Evolutionary conservation across 2,888 invertebrate genomes (phyloP), one percentile per base, ranked within the genome.

Genomic region (Eutolmus rufibarbis): DNA sequence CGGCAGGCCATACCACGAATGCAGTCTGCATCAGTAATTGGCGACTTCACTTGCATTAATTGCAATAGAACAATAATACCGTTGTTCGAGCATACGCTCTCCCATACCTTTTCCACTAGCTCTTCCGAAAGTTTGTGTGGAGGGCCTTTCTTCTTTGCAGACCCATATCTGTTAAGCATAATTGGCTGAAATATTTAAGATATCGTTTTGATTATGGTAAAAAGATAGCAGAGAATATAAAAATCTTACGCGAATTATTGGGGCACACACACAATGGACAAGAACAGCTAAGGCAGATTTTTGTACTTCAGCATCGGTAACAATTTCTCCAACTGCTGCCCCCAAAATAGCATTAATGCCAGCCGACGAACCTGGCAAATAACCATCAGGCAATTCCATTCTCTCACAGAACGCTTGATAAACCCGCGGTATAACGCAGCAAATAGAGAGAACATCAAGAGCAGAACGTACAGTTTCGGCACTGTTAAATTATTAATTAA

Each of bases 11-110:
- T 94, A 4, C 98, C 97, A 82, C 99, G 95, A 90, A 99, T 96
- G 57, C 96, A 95, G 93, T 99, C 99, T 19, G 99, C 99, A 93
- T 99, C 99, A 1, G 98, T 98, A 87, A 99, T 97, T 0, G 99
- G 99, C 0, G 97, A 96, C 93, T 98, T 98, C 16, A 96, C 95
- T 93, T 96, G 96, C 95, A 99, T 96, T 88, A 98, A 94, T 86
- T 97, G 96, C 16, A 98, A 93, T 74, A 99, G 93, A 79, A 97
- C 97, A 96, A 99, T 98, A 87, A 99, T 98, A 1, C 99, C 99
- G 92, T 99, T 99, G 92, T 98, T 98, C 0, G 96, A 96, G 88
- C 99, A 94, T 0, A 98, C 96, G 89, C 97, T 97, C 92, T 98
- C 97, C 99, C 99, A 99, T 78, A 99, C 96, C 91, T 96, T 97